A percentile compares a stretch with the other conserved stretches of the same genome.
phyloP scores from a whole-genome alignment of 2,888 invertebrate genomes.

The Onthophagus sagittarius region DNA sequence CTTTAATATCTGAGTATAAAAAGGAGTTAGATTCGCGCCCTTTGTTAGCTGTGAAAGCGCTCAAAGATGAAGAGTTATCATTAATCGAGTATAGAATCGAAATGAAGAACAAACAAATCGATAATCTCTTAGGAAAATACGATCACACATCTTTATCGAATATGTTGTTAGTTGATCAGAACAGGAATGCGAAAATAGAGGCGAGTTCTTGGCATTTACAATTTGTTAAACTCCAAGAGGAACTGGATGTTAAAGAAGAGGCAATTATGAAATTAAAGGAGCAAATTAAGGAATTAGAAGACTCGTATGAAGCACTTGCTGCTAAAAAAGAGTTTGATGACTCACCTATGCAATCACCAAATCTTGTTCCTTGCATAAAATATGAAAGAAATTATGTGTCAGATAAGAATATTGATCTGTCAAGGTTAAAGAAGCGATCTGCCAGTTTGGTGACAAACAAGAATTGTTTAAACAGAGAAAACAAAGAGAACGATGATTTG shows the following conservation, averaged over 20 bases:
- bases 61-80: conserved; percentile 15
- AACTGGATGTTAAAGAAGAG: neutral
- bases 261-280: neutral
- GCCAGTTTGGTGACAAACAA: too few relatives aligned
- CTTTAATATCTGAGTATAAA: conserved; percentile 25
- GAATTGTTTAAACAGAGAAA: too few relatives aligned
- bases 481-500: too few relatives aligned
- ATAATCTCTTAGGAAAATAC: conserved; percentile 24
- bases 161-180: conserved; percentile 15
- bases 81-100: conserved; percentile 17
- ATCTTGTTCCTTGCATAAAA: too few relatives aligned
- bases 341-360: neutral
- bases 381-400: too few relatives aligned
- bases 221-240: neutral
- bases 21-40: conserved; percentile 23
- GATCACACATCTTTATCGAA: conserved; percentile 22
- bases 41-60: conserved; percentile 3
- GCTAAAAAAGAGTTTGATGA: neutral
- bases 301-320: neutral
- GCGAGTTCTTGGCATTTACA: neutral
- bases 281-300: neutral
- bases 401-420: too few relatives aligned
- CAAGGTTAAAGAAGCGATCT: too few relatives aligned
- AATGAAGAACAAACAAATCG: conserved; percentile 27
- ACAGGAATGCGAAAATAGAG: neutral